Evolutionary conservation across 2,888 invertebrate species (phyloP), one percentile per base, ranked within the genome.

Genomic region (Cerastoderma edule): DNA sequence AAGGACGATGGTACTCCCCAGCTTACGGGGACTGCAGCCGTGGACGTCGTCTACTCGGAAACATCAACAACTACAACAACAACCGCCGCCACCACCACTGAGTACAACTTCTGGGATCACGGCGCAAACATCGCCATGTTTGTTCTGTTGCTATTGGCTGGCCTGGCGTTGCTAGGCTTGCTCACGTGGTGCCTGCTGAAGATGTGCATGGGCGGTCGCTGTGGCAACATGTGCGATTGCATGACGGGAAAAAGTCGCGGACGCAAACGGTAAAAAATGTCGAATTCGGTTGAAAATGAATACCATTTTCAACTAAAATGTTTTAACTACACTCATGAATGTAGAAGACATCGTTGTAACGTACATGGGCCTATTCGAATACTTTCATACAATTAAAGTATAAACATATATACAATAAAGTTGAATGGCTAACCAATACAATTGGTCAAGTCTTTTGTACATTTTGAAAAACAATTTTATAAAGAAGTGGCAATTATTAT

Each of bases 11-110:
- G 84, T 3, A 50, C 67, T 0, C 74, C 80, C 0, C 35, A 56
- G 8, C 28, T 66, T 8, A 75, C 77, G 0, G 76, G 80, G 10
- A 65, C 71, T 2, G 60, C 74, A 0, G 65, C 64, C 16, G 64
- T 85, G 3, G 78, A 85, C 46, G 68, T 85, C 19, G 63, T 82
- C 5, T 85, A 57, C 70, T 57, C 33, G 46, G 81, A 74, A 33
- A 8, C 60, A 6, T 44, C 71, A 0, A 69, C 70, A 22, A 75
- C 72, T 1, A 72, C 75, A 8, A 75, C 79, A n/a, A 50, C 70
- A 19, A 66, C 78, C 0, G 56, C 71, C 1, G 28, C 78, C 16
- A 75, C 78, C 5, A 72, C 74, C 1, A 56, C 66, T 5, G 44
- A 27, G 2, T 66, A 72, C 27, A 57, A 70, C 63, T 79, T 79